Evolutionary conservation across 64 coral and sea anemone species (phyloP).

Genomic region (Astreopora myriophthalma): DNA sequence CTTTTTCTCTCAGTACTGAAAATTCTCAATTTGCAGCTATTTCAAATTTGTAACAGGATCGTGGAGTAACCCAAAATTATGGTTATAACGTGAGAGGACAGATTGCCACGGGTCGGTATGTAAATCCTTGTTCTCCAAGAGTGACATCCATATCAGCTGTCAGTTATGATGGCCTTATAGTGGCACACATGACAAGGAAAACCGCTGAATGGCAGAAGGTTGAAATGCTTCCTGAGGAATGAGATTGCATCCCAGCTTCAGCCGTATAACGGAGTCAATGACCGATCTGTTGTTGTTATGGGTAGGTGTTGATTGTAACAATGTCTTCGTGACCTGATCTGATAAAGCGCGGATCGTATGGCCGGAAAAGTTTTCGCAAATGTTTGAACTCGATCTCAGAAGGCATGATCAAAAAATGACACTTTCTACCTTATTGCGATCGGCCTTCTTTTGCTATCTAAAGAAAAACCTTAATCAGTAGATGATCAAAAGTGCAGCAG

Average conservation of each 20-base stretch:
- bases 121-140: slow-evolving; percentile 27
- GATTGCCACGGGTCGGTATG: not conserved
- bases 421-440: not conserved
- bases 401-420: not conserved
- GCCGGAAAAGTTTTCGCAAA: no score
- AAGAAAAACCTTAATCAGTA: not conserved
- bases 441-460: not conserved
- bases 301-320: not conserved
- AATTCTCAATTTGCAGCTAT: not conserved
- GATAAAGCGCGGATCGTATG: no score
- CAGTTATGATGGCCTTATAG: not conserved
- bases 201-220: not conserved
- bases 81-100: slow-evolving; percentile 29
- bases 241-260: not conserved
- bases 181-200: not conserved
- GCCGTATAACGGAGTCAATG: not conserved
- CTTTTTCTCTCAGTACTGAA: not conserved
- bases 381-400: no score
- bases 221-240: not conserved
- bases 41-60: not conserved
- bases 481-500: no score
- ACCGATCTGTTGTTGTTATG: not conserved
- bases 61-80: slow-evolving; percentile 43
- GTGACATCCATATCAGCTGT: slow-evolving; percentile 19
- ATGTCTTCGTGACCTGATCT: no score